phyloP scores from a whole-genome alignment of 2,797 vertebrate species.

The Amblyraja radiata region DNA sequence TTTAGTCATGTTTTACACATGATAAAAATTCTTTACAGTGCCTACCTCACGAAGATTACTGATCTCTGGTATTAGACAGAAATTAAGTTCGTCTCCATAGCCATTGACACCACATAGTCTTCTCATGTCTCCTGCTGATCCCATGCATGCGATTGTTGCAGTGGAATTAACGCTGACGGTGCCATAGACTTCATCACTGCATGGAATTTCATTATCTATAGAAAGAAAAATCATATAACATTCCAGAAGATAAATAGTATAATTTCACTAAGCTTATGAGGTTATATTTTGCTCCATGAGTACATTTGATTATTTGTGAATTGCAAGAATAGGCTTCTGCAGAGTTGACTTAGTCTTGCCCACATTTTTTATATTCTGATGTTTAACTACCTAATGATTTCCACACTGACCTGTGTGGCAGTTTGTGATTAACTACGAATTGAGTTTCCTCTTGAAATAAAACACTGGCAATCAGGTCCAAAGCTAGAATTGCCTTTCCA shows the following conservation, averaged over 20 bases:
- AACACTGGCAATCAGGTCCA: not conserved
- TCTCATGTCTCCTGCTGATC: not conserved
- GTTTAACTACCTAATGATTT: not conserved
- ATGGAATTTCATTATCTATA: slow-evolving; percentile 13
- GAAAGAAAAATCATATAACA: not conserved
- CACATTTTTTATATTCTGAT: too few species aligned
- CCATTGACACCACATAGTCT: not conserved
- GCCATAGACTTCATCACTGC: not conserved
- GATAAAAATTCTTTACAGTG: not conserved
- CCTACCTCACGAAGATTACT: not conserved
- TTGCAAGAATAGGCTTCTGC: too few species aligned
- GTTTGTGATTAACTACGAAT: not conserved
- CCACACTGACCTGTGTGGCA: not conserved
- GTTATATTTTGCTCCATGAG: not conserved
- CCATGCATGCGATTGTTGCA: not conserved
- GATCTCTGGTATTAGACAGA: not conserved
- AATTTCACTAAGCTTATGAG: not conserved
- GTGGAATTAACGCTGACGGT: not conserved
- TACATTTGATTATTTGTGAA: not conserved
- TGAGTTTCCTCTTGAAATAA: not conserved
- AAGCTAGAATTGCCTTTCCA: not conserved
- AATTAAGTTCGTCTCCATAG: not conserved
- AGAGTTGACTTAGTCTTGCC: too few species aligned
- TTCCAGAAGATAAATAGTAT: not conserved
- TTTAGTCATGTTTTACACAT: not conserved